These are phyloP conservation scores for Rhinopithecus roxellana DNA, from an alignment of 2,113 vertebrate genomes.

Conservation along the genomic window DNA sequence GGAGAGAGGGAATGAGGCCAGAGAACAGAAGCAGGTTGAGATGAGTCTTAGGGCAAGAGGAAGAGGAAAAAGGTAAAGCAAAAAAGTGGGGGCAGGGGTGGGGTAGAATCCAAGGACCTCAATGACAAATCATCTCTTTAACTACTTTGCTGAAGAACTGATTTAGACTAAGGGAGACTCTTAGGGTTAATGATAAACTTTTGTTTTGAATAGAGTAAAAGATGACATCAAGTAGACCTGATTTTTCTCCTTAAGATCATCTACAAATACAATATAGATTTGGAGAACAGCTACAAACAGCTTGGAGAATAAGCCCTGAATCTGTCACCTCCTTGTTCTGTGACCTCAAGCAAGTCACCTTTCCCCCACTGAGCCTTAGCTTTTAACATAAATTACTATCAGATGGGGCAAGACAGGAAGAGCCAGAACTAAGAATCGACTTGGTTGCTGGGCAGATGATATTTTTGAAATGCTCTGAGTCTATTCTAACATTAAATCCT, in stretches of 20 bases:
- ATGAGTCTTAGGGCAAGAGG: not conserved
- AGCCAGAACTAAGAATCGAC: not conserved
- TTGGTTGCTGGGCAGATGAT: not conserved
- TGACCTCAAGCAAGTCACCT: not conserved
- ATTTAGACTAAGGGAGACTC: not conserved
- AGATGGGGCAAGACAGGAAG: not conserved
- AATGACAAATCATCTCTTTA: not conserved
- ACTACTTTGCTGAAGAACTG: not conserved
- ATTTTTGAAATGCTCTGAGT: not conserved
- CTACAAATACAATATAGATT: not conserved
- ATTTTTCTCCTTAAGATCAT: not conserved
- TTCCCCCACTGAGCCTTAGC: not conserved
- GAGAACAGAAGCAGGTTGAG: not conserved
- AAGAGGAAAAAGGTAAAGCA: not conserved
- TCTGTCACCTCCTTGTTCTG: not conserved
- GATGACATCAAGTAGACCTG: not conserved
- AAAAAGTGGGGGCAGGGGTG: not conserved
- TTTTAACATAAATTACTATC: not conserved
- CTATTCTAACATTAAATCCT: not conserved
- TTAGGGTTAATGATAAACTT: not conserved
- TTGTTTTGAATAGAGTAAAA: constrained; percentile 20
- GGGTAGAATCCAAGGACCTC: not conserved
- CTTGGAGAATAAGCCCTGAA: not conserved
- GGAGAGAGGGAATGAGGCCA: not conserved
- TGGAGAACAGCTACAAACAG: not conserved